Base-by-base conservation (phyloP, 2,797 vertebrate species). In the Tenualosa thibaudeaui region DNA sequence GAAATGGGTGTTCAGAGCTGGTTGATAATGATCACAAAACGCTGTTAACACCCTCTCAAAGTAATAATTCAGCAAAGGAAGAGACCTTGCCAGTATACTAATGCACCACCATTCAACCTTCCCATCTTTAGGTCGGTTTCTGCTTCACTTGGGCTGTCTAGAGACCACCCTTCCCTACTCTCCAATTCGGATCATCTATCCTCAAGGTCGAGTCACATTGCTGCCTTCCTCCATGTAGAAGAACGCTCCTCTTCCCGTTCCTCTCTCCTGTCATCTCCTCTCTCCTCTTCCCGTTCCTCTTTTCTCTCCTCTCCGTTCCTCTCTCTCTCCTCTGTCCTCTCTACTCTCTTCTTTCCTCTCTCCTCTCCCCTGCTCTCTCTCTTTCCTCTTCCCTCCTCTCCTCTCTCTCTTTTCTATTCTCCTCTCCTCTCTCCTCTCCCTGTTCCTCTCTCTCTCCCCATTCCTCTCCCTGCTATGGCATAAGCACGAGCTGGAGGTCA, bases 21-120 rank as follows among this genome's bases (percentile, higher is more conserved):
- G 56, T 58, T 22, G 22, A 40, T 75, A 75, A 75, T 43, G 68
- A 75, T 75, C 68, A 75, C 68, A 65, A 37, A 75, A 43, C 22
- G 56, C 56, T 58, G 56, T 22, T 58, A 58, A 58, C 19, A 58
- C 17, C 56, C 56, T 58, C 56, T 58, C 56, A 58, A 58, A 58
- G 56, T 5, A 58, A 58, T n/a, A 58, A 22, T 19, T n/a, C 1
- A 0, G 19, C 22, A 6, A 19, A 58, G 56, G 56, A 58, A 58
- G 51, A 58, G 56, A 22, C 56, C 5, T 58, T 3, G 19, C 56
- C 22, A 19, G 56, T 53, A n/a, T 58, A 5, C 56, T 58, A 58
- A 58, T n/a, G 56, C 56, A 22, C 56, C 56, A 58, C 17, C 22
- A 4, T 68, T 71, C 24, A 13, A 5, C 31, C 68, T 40, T 40